Evolutionary conservation across 92 coral and sea anemone genomes (phyloP).

Genomic region (Anthopleura xanthogrammica): DNA sequence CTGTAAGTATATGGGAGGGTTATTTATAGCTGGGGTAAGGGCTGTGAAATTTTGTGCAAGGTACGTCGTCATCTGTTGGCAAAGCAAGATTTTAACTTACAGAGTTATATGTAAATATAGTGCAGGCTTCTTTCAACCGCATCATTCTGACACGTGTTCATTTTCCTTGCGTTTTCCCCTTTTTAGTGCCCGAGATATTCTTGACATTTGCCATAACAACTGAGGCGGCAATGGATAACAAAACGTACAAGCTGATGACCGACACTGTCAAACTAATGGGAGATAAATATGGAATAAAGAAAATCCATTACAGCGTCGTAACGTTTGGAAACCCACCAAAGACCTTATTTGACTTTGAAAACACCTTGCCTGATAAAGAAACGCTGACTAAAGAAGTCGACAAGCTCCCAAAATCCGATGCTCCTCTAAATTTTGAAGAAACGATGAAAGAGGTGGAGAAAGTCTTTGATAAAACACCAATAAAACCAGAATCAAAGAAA

Average conservation of each 20-base stretch:
- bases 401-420: conserved; percentile 10
- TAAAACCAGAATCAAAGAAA: conserved; percentile 32
- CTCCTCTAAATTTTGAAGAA: conserved; percentile 1
- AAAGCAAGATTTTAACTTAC: neutral
- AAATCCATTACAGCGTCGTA: conserved; percentile 13
- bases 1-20: conserved; percentile 1
- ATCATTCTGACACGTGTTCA: too few species aligned
- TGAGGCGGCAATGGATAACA: conserved; percentile 12
- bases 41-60: too few species aligned
- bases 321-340: conserved; percentile 24
- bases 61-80: too few species aligned
- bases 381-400: conserved; percentile 15
- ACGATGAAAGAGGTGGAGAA: conserved; percentile 35
- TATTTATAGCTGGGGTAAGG: neutral
- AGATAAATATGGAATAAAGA: conserved; percentile 26
- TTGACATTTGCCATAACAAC: conserved; percentile 29
- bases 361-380: conserved; percentile 17
- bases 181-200: conserved; percentile 32
- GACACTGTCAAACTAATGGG: conserved; percentile 27
- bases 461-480: conserved; percentile 16
- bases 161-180: too few species aligned
- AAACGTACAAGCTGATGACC: conserved; percentile 24
- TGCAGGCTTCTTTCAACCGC: too few species aligned
- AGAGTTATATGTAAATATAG: too few species aligned
- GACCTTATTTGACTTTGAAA: conserved; percentile 25